Conservation (phyloP, 2,797 vertebrate genomes). For the Muscicapa striata region DNA sequence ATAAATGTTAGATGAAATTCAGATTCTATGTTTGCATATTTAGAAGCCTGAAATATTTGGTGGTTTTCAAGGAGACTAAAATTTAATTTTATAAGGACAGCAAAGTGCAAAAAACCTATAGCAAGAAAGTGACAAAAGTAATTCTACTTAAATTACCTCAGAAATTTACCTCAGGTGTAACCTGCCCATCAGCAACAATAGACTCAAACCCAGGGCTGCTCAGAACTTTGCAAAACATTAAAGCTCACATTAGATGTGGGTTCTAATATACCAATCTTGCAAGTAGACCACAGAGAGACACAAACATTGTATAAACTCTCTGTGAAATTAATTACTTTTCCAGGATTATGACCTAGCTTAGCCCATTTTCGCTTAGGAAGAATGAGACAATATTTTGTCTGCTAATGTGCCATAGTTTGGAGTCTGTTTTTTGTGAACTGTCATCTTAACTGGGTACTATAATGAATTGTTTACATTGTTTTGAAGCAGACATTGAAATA, state of each 20-base stretch:
- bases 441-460: neutral
- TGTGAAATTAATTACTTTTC: neutral
- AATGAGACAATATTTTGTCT: neutral
- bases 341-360: neutral
- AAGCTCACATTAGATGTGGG: neutral
- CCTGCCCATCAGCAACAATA: neutral
- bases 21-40: neutral
- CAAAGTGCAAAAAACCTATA: neutral
- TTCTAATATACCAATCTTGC: neutral
- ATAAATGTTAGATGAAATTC: neutral
- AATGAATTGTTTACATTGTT: neutral
- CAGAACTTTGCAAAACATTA: neutral
- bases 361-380: neutral
- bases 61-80: neutral
- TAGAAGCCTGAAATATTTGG: neutral
- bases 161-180: neutral
- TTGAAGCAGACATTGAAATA: neutral
- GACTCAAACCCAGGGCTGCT: neutral
- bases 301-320: neutral
- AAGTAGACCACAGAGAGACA: neutral
- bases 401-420: neutral
- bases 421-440: neutral
- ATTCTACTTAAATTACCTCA: neutral
- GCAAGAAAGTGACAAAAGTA: neutral
- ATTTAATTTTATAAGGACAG: neutral